These are phyloP conservation scores for Anoura caudifer DNA, from an alignment of 2,113 vertebrate genomes.

Conservation along the genomic window DNA sequence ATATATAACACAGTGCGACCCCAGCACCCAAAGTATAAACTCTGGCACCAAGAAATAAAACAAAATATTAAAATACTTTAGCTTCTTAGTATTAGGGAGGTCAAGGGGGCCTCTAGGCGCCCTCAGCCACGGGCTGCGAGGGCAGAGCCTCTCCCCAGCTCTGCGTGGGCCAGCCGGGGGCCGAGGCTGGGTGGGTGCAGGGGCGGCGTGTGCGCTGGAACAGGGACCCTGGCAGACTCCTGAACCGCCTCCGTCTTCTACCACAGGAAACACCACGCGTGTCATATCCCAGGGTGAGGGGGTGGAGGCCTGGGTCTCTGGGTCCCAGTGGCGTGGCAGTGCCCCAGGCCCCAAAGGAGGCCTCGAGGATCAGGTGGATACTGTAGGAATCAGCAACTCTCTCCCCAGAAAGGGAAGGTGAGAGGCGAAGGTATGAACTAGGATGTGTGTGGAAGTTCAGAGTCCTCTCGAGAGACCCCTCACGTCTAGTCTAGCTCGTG, in stretches of 20 bases:
- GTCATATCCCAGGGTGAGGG: slow-evolving; percentile 47
- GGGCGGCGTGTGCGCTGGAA: neutral
- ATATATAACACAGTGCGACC: slow-evolving; percentile 76
- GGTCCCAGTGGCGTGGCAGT: neutral
- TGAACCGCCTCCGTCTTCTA: slow-evolving; percentile 57
- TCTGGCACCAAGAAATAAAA: slow-evolving; percentile 78
- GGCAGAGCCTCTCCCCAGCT: neutral
- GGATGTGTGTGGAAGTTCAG: neutral
- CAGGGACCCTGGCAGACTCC: neutral
- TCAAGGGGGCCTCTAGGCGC: slow-evolving; percentile 72
- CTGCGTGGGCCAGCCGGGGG: neutral
- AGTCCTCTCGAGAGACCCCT: neutral
- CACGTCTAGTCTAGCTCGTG: neutral
- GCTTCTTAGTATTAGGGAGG: slow-evolving; percentile 80
- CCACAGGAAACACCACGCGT: slow-evolving; percentile 82
- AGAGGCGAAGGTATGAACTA: neutral
- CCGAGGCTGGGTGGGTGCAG: neutral
- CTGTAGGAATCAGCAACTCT: neutral
- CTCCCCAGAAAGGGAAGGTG: neutral
- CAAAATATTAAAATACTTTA: slow-evolving; percentile 84
- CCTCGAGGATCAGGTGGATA: slow-evolving; percentile 46
- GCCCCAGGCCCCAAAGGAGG: neutral
- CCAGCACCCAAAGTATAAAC: slow-evolving; percentile 80
- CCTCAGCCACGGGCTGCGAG: slow-evolving; percentile 36
- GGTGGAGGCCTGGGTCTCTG: neutral